Percentiles rank a stretch among this genome's conserved stretches.
These are phyloP conservation scores for Drosophila barbarae DNA, from an alignment of 2,888 invertebrate species.

Conservation along the genomic window DNA sequence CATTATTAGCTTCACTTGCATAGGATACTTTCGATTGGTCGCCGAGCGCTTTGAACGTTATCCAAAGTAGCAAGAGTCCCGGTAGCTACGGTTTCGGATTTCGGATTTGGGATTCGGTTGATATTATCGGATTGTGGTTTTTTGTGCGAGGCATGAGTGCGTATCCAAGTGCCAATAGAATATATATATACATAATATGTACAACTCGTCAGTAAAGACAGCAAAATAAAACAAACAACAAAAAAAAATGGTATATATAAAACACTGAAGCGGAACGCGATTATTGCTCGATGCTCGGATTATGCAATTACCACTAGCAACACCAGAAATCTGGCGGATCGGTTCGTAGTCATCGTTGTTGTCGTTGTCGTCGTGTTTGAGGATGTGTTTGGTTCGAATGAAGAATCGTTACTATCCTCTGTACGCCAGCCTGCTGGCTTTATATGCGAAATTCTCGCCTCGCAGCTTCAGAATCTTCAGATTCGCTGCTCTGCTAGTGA, in stretches of 20 bases:
- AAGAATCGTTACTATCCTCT: constrained; percentile 77
- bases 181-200: constrained; percentile 14
- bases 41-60: constrained; percentile 61
- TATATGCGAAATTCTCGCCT: constrained; percentile 71
- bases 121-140: constrained; percentile 10
- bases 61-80: constrained; percentile 70
- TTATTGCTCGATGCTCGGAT: constrained; percentile 3
- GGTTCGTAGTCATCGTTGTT: constrained; percentile 77
- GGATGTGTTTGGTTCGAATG: constrained; percentile 70
- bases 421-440: constrained; percentile 43
- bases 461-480: constrained; percentile 43
- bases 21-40: constrained; percentile 57
- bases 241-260: constrained; percentile 27
- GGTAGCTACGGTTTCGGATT: constrained; percentile 53
- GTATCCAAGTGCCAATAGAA: constrained; percentile 57
- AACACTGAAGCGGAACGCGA: constrained; percentile 10
- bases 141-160: constrained; percentile 25
- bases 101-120: constrained; percentile 38
- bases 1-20: constrained; percentile 66
- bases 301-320: constrained; percentile 77
- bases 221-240: constrained; percentile 16
- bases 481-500: constrained; percentile 32
- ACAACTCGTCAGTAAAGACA: constrained; percentile 55
- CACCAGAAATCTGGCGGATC: constrained; percentile 73
- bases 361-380: constrained; percentile 10